Conservation (phyloP, 2,797 vertebrate species). For the Caiman crocodilus region DNA sequence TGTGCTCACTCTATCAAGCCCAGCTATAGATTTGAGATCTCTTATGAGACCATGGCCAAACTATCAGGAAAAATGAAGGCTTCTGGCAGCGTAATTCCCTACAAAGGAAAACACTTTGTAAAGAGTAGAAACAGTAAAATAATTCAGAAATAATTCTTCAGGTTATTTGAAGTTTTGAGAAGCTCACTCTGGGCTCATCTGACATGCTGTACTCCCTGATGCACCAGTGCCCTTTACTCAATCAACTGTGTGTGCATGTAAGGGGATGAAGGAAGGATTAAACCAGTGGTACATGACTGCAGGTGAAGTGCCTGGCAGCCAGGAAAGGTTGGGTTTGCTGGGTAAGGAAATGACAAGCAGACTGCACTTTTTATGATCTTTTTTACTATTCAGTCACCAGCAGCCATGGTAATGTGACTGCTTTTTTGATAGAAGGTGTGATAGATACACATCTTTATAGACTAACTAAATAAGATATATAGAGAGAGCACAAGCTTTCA, state of each 20-base stretch:
- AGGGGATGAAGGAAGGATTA: neutral
- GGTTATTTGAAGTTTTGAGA: neutral
- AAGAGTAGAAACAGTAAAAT: neutral
- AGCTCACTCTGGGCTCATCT: neutral
- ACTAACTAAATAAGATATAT: no score
- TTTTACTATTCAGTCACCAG: constrained; percentile 36
- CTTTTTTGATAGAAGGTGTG: constrained; percentile 2
- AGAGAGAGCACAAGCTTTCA: no score
- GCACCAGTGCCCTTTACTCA: neutral
- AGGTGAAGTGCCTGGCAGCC: neutral
- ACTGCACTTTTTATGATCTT: constrained; percentile 53
- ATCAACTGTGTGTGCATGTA: neutral
- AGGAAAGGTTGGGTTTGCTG: neutral
- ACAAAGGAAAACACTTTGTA: neutral
- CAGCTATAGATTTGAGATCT: neutral
- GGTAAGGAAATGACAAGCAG: constrained; percentile 1
- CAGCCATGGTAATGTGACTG: constrained; percentile 66
- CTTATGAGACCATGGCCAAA: neutral
- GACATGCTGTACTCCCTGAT: neutral
- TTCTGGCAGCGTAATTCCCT: neutral
- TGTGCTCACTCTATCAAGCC: neutral
- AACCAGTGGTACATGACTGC: neutral
- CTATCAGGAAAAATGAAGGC: neutral
- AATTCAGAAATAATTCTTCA: neutral
- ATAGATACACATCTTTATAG: no score